Evolutionary conservation across 2,113 vertebrate species (phyloP).

Genomic region (Chloroceryle aenea): DNA sequence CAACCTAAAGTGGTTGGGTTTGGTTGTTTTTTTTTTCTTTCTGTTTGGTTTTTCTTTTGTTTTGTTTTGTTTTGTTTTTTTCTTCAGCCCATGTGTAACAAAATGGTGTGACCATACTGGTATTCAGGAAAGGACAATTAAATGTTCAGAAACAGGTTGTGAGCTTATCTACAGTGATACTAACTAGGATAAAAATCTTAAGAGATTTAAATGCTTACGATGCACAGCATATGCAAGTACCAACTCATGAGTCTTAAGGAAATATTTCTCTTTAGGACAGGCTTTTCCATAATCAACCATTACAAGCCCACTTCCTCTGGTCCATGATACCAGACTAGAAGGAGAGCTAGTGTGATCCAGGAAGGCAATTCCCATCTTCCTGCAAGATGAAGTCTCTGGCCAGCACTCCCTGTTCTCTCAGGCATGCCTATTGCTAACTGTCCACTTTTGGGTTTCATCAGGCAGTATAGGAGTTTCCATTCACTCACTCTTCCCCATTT

Average conservation of each 20-base stretch:
- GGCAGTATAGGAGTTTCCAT: neutral
- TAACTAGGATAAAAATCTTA: conserved; percentile 61
- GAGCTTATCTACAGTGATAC: conserved; percentile 45
- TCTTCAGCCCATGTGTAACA: neutral
- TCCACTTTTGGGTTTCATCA: fast-evolving
- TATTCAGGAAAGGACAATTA: neutral
- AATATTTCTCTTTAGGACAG: conserved; percentile 40
- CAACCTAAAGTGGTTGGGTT: neutral
- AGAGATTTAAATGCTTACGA: conserved; percentile 59
- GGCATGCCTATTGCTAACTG: neutral
- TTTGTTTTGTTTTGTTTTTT: neutral
- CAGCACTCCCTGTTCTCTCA: neutral
- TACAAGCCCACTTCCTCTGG: neutral
- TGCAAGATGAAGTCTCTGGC: neutral
- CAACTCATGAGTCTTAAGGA: conserved; percentile 40
- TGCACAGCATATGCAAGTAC: conserved; percentile 17
- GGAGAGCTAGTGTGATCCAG: neutral
- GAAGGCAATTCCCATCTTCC: neutral
- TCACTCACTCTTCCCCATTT: neutral
- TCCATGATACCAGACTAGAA: neutral
- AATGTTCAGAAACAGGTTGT: conserved; percentile 33
- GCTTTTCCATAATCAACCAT: neutral
- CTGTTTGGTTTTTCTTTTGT: too few species aligned
- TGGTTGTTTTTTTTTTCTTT: too few species aligned
- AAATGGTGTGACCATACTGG: neutral